A percentile compares a stretch with the other conserved stretches of the same genome.
phyloP scores from a whole-genome alignment of 2,888 invertebrate species.

The Hyposoter didymator region DNA sequence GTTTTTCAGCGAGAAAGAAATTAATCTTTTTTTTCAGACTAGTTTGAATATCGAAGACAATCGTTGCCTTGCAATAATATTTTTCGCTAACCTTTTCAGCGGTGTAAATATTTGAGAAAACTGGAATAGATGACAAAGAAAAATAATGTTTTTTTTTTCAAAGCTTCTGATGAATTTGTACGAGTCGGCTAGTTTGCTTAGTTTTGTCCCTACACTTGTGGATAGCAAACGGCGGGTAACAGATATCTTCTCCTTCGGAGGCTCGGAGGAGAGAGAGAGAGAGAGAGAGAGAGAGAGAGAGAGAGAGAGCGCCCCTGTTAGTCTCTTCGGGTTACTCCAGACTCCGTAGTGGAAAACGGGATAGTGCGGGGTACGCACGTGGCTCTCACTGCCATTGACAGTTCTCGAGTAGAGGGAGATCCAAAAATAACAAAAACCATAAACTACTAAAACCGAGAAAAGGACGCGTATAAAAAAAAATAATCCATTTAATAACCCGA shows the following conservation, averaged over 20 bases:
- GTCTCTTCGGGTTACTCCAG: conserved; percentile 53
- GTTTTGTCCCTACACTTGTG: conserved; percentile 32
- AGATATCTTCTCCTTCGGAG: conserved; percentile 51
- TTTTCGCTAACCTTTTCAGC: background rate
- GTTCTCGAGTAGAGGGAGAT: conserved; percentile 53
- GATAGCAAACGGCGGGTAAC: conserved; percentile 58
- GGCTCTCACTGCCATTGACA: conserved; percentile 70
- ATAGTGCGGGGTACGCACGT: conserved; percentile 73
- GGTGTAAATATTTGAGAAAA: background rate
- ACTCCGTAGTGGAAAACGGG: conserved; percentile 71
- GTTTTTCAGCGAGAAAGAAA: background rate
- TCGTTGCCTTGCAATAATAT: background rate
- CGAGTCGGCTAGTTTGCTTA: conserved; percentile 7
- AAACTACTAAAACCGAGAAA: conserved; percentile 1
- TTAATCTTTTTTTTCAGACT: no score
- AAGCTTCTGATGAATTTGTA: background rate
- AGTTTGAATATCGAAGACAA: no score
- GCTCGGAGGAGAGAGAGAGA: conserved; percentile 41
- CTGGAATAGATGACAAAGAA: background rate
- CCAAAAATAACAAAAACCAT: conserved; percentile 27
- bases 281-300: conserved; percentile 52
- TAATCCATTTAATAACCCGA: background rate
- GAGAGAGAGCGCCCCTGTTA: conserved; percentile 53
- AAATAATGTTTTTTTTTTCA: background rate
- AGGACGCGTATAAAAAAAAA: background rate